Conservation (phyloP, 2,113 vertebrate species). For the Charina bottae region DNA sequence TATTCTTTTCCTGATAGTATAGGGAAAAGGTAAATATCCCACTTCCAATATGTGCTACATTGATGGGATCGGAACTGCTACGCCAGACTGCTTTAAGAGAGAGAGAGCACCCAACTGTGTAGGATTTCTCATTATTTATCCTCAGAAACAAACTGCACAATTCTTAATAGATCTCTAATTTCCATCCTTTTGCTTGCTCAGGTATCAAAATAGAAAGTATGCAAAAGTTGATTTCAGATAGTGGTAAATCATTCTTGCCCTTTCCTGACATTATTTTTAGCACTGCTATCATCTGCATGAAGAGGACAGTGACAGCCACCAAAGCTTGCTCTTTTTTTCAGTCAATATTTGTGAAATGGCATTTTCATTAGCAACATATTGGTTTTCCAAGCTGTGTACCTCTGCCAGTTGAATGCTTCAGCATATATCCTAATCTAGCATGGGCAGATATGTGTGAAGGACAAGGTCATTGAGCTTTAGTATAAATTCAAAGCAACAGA, state of each 20-base stretch:
- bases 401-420: constrained; percentile 1
- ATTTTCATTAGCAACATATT: constrained; percentile 23
- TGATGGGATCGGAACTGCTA: background rate
- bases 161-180: background rate
- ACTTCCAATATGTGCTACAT: background rate
- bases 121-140: background rate
- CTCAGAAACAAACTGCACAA: no score
- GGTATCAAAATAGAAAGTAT: background rate
- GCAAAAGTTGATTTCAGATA: background rate
- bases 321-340: constrained; percentile 4
- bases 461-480: background rate
- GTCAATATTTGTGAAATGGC: constrained; percentile 31
- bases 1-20: background rate
- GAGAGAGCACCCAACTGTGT: background rate
- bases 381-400: constrained; percentile 14
- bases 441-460: constrained; percentile 6
- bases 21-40: background rate
- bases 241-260: background rate
- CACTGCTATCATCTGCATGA: background rate
- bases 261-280: background rate
- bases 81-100: background rate
- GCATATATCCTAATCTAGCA: constrained; percentile 1
- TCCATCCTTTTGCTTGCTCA: background rate
- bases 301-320: background rate
- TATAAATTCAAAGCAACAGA: background rate